Evolutionary conservation across 2,888 invertebrate species (phyloP), one percentile per base, ranked within the genome.

Genomic region (Tenthredo amoena): DNA sequence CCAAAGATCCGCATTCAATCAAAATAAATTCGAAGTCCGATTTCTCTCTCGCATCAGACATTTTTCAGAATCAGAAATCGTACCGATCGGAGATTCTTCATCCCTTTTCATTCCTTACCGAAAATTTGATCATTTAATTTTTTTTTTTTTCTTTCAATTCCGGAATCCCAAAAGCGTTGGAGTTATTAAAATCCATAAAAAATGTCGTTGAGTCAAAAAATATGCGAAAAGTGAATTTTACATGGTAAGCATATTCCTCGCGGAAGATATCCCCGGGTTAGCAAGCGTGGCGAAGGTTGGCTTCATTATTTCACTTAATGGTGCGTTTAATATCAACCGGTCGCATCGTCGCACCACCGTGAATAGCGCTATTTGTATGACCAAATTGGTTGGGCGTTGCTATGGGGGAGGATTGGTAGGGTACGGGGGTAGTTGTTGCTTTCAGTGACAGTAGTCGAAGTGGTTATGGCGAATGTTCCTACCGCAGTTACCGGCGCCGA

Each of bases 301-400:
- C 86, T 89, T 90, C 89, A 88, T 90, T 90, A 91, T 90, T 89
- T 89, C 87, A 89, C 86, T 90, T 89, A 90, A 90, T 89, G 89
- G 86, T 79, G 88, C 88, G 89, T 90, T 90, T 89, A 89, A 90
- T 89, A 89, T 89, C 88, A 89, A 88, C 90, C 88, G 89, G 79
- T 88, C 87, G 88, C 87, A 84, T 87, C 84, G 87, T 87, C 87
- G 89, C 87, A 87, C 86, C 87, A 82, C 84, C 86, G 88, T 86
- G 87, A 88, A 88, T 87, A 86, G 83, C 87, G 89, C 90, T 90
- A 89, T 90, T 90, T 90, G 90, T 90, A 89, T 88, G 89, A 87
- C 87, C 89, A 90, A 90, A 90, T 90, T 90, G 89, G 88, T 88
- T 88, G 90, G 88, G 89, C 88, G 89, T 88, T 87, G 86, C 88